Base-by-base conservation (phyloP, 2,888 invertebrate species). In the Cataglyphis albicans region DNA sequence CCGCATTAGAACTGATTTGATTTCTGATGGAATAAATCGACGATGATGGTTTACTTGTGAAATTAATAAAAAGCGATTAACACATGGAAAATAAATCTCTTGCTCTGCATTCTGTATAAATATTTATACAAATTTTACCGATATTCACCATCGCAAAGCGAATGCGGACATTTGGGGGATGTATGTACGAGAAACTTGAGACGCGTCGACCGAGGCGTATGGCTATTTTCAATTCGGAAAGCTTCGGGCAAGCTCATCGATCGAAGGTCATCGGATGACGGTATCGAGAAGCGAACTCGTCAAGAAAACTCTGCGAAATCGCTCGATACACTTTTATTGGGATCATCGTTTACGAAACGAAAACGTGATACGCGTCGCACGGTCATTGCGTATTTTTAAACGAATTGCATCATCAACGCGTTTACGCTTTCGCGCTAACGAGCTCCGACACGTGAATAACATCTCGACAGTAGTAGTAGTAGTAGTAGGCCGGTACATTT, bases 221-320 rank as follows among this genome's bases (percentile, higher is more conserved):
- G 85, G 87, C 88, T 88, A 88, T 88, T 88, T 88, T 88, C 65
- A 88, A 88, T 68, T 78, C 82, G 61, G 68, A 38, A 73, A 82
- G 65, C 82, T 70, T 73, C 80, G 70, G 74, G 78, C 81, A 75
- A 61, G 86, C 82, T 82, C 84, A 83, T 83, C 83, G 64, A 82
- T 84, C 89, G 89, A 89, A 87, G 89, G 87, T 86, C 86, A 84
- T 35, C 81, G 35, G 1, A 61, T n/a, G 29, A 15, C 52, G 12
- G 25, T 38, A 80, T 76, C 67, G 12, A 68, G 21, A 9, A 32
- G 21, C 35, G 35, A 32, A 38, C n/a, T n/a, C 74, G 52, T 81
- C 74, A 52, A 73, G 48, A 21, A 21, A 74, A 63, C 44, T 52
- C 38, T n/a, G 21, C 41, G 59, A 41, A 21, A 35, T 25, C 21